Base-by-base conservation (phyloP, 2,888 invertebrate genomes). In the Hydrotaea cyrtoneurina region DNA sequence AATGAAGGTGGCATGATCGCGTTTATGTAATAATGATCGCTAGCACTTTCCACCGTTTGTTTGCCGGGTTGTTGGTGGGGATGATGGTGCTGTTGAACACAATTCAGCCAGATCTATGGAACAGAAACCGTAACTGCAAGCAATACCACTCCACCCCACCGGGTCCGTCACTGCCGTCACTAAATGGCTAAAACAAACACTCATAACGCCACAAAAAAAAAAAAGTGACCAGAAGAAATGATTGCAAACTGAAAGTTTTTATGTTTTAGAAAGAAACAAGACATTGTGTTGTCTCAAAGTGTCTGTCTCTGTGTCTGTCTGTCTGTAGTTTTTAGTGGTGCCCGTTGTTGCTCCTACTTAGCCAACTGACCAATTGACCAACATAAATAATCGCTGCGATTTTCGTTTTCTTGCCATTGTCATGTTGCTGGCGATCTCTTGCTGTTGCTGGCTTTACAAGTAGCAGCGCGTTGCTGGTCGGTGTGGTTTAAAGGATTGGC, bases 241-340 rank as follows among this genome's bases (percentile, higher is more conserved):
- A 55, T 21, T 55, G 55, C 23, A 55, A 55, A 55, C 23, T 21
- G 55, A 55, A 55, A 55, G 55, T 55, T 55, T 55, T 55, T 55
- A 55, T 55, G 55, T 55, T 55, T n/a, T 55, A 55, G 55, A 55
- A 55, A 21, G 21, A 55, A 55, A 55, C 23, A 55, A 55, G 55
- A 55, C 55, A 55, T 50, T 50, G 15, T 50, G 50, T 50, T 50
- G 15, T 15, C 43, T 15, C 3, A 7, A 43, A 3, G 31, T 8
- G 4, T 1, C 2, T 50, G 50, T 50, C 43, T 13, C 10, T 43
- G 2, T 19, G 5, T 17, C 17, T 10, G 5, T 17, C 17, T 17
- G n/a, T 53, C 19, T 8, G 55, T 17, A 21, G 5, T 55, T 55
- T 21, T 55, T 55, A 21, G 50, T 8, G 50, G 15, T 50, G 15